A percentile compares a stretch with the other conserved stretches of the same genome.
Conservation (phyloP, 2,797 vertebrate species). For the Hemibagrus guttatus region DNA sequence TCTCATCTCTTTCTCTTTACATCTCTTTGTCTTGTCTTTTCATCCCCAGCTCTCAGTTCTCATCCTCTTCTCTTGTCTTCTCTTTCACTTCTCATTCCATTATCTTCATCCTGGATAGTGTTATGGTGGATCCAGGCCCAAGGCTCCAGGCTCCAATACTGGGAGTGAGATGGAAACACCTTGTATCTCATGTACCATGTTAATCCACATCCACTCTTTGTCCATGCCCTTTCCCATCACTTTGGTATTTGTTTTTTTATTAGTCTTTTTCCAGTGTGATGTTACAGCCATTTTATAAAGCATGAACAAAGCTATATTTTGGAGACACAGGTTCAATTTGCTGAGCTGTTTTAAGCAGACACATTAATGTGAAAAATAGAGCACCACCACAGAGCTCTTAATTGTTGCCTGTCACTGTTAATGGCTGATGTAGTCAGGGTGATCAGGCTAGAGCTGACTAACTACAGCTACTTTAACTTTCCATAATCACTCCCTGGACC, state of each 20-base stretch:
- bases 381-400: neutral
- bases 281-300: conserved; percentile 3
- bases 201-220: neutral
- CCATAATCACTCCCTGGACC: conserved; percentile 29
- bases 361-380: conserved; percentile 36
- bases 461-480: conserved; percentile 38
- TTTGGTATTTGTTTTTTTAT: neutral
- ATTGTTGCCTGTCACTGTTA: conserved; percentile 39
- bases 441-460: conserved; percentile 7
- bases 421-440: conserved; percentile 40
- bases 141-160: neutral
- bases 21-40: neutral
- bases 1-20: neutral
- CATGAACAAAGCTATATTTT: neutral
- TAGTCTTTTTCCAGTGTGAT: neutral
- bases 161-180: neutral
- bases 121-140: neutral
- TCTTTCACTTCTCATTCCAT: neutral
- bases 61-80: neutral
- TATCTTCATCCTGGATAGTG: neutral
- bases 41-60: neutral
- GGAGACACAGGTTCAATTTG: neutral
- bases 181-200: neutral
- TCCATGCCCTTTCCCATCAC: neutral
- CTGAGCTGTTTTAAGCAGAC: conserved; percentile 27